Base-by-base conservation (phyloP, 2,797 vertebrate genomes). In the Megaceryle alcyon region DNA sequence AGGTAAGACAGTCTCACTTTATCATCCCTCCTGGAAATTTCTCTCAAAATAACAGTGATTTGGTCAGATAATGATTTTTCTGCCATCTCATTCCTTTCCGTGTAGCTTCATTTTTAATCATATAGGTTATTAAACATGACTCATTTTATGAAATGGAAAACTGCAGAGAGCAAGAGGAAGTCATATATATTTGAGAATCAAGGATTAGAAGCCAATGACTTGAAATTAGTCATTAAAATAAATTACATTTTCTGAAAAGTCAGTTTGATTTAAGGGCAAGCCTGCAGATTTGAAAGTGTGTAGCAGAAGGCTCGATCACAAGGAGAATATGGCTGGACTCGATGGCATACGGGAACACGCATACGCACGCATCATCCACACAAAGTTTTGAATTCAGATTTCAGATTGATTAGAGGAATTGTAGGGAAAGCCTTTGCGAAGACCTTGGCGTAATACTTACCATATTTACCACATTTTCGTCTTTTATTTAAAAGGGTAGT, bases 401-500 rank as follows among this genome's bases (percentile, higher is more conserved):
- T 93, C 60, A 96, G 97, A 95, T 76, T 97, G 97, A 86, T 97
- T 90, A 97, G 97, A 96, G 71, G 93, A 97, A 97, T 96, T 63
- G 53, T 71, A 94, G 94, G 87, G 88, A 93, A 96, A 97, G 96
- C 89, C 95, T 97, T 93, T 97, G 96, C 88, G 1, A 69, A 88
- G 85, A 83, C 97, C 96, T 97, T 92, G 93, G 90, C 1, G 9
- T 63, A 31, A 41, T 97, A 98, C 98, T 98, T 97, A 98, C 98
- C 98, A 76, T 98, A 96, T 95, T 98, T 97, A 97, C 96, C 98
- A 98, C 98, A 98, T 71, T 98, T 98, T 94, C 98, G 97, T 95
- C 98, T 98, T 96, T 98, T 98, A 98, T 92, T 98, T 98, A 98
- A 97, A 97, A 98, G 98, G 94, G 98, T 92, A 96, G 97, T 96